A percentile compares a stretch with the other conserved stretches of the same genome.
These are phyloP conservation scores for Fabriciana adippe DNA, from an alignment of 2,888 invertebrate species.

Conservation along the genomic window DNA sequence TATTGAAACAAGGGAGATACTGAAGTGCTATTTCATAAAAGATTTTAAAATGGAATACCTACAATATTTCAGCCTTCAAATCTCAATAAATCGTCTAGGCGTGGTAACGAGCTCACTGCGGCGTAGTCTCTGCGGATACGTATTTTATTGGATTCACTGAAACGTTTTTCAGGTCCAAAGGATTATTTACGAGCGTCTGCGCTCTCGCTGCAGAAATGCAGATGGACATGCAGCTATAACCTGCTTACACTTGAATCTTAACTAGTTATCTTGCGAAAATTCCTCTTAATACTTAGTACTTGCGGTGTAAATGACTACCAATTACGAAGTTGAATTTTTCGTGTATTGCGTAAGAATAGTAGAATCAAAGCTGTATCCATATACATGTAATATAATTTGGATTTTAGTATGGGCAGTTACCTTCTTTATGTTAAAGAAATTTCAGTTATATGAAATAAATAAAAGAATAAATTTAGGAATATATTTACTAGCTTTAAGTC, in stretches of 20 bases:
- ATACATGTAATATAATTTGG: too few relatives aligned
- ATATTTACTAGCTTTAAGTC: too few relatives aligned
- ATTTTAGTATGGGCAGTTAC: too few relatives aligned
- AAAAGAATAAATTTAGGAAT: too few relatives aligned
- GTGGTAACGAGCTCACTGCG: constrained; percentile 81
- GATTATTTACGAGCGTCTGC: constrained; percentile 81
- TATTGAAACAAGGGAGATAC: constrained; percentile 44
- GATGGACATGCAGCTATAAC: constrained; percentile 63
- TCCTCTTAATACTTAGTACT: not conserved
- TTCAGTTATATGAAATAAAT: too few relatives aligned
- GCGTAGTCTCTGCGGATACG: constrained; percentile 81
- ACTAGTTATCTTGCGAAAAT: constrained; percentile 28
- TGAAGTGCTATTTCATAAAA: constrained; percentile 68
- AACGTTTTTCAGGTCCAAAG: constrained; percentile 81
- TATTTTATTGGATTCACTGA: constrained; percentile 82
- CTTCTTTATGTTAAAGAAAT: too few relatives aligned
- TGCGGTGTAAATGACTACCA: not conserved
- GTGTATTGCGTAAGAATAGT: too few relatives aligned
- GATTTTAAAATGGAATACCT: constrained; percentile 77
- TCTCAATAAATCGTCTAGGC: constrained; percentile 82
- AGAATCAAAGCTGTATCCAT: too few relatives aligned
- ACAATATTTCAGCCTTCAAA: constrained; percentile 81
- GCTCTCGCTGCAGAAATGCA: constrained; percentile 76
- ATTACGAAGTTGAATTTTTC: not conserved
- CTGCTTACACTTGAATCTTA: constrained; percentile 43